These are phyloP conservation scores for Nyctibius bracteatus DNA, from an alignment of 2,113 vertebrate species.

Conservation along the genomic window DNA sequence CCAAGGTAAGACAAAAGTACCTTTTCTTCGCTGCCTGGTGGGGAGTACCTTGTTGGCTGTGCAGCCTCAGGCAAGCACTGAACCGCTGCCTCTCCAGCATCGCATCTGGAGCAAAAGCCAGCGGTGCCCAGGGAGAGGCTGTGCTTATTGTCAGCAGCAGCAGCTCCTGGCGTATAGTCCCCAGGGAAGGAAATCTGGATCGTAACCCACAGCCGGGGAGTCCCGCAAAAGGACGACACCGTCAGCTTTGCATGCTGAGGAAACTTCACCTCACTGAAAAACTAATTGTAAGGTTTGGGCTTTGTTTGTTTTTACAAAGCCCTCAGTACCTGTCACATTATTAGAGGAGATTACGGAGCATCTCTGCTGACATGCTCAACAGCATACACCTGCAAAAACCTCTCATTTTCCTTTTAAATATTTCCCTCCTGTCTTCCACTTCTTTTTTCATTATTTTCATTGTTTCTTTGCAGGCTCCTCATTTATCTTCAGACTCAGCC, in stretches of 20 bases:
- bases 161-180: background rate
- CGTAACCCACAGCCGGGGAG: background rate
- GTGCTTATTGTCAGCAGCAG: accelerated
- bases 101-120: background rate
- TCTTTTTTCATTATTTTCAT: background rate
- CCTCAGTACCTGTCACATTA: background rate
- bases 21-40: background rate
- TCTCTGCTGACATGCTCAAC: background rate
- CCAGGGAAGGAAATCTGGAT: background rate
- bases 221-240: background rate
- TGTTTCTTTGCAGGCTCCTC: slow-evolving; percentile 15
- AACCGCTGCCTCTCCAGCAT: background rate
- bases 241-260: background rate
- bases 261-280: background rate
- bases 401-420: slow-evolving; percentile 19
- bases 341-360: slow-evolving; percentile 3
- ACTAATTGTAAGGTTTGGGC: background rate
- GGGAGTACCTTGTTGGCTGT: background rate
- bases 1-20: background rate
- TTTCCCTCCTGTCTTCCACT: background rate
- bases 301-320: background rate
- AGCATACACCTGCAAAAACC: background rate
- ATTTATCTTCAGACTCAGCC: slow-evolving; percentile 18
- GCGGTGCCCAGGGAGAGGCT: background rate
- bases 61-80: background rate